Base-by-base conservation (phyloP, 2,113 vertebrate species). In the Apodemus speciosus region DNA sequence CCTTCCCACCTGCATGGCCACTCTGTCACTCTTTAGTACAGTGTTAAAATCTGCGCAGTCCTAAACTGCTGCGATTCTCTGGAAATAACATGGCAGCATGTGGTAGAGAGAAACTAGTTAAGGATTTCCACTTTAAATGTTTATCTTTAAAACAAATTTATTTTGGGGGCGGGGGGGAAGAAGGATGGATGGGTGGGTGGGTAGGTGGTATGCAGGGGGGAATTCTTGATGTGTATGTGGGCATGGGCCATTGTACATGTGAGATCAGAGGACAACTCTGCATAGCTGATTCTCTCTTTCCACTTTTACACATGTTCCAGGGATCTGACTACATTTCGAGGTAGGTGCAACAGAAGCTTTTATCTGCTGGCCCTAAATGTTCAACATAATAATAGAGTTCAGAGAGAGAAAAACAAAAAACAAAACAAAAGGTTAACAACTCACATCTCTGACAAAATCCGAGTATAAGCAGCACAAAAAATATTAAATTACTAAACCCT, bases 401-500 rank as follows among this genome's bases (percentile, higher is more conserved):
- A 85, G 90, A 5, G 25, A 85, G 92, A 88, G 73, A 14, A 9
- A 68, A 87, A 89, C 87, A 93, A 81, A 58, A 94, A 76, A 64
- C 35, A 80, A 76, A 76, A 91, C 35, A 80, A 76, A 76, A 91
- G 43, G 64, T 53, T 83, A 90, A 92, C 35, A 92, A 79, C 16
- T 23, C 13, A 89, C 5, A 68, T 80, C 86, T 32, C 81, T 32
- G 75, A 79, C 6, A 90, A 94, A n/a, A 90, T 20, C 53, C 25
- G 11, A 93, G 20, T 76, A 83, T 76, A 35, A 88, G 5, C 38
- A 86, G 69, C 23, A 88, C 30, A 79, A 72, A 92, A 56, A 85
- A 85, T 46, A 43, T n/a, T 40, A 85, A 56, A 86, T 89, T 75
- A 89, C 66, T 51, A 89, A 95, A 91, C 76, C 38, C 69, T 13